Conservation (phyloP, 2,113 vertebrate species). For the Prietella phreatophila region DNA sequence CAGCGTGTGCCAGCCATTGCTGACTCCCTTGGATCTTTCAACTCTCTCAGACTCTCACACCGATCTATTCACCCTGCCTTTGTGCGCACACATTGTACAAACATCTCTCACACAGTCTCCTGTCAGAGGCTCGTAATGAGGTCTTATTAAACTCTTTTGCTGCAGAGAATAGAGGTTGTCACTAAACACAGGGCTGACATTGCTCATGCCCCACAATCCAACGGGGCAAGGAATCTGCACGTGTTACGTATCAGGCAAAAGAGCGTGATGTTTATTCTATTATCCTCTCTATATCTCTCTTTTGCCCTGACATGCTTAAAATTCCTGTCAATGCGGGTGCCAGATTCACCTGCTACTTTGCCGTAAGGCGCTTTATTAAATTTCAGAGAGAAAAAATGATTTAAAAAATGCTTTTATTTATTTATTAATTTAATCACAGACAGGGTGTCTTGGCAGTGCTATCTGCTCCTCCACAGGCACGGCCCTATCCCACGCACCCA, state of each 20-base stretch:
- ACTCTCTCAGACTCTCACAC: constrained; percentile 66
- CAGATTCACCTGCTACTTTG: constrained; percentile 67
- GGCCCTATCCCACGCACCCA: constrained; percentile 23
- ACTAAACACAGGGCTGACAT: constrained; percentile 42
- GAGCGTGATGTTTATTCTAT: constrained; percentile 71
- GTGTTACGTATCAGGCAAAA: constrained; percentile 48
- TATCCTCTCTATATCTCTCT: constrained; percentile 72
- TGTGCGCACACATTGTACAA: constrained; percentile 68
- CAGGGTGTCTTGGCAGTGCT: constrained; percentile 38
- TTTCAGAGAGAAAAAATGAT: constrained; percentile 66
- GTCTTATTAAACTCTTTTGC: constrained; percentile 69
- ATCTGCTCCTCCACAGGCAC: constrained; percentile 49
- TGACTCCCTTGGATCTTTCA: constrained; percentile 70
- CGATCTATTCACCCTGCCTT: constrained; percentile 67
- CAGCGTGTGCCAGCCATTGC: constrained; percentile 47
- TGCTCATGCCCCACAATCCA: constrained; percentile 20
- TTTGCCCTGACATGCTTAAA: constrained; percentile 67
- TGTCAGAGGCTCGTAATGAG: constrained; percentile 61
- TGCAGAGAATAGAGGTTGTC: constrained; percentile 68
- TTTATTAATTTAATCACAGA: constrained; percentile 49
- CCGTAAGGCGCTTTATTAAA: constrained; percentile 71
- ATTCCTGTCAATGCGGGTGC: constrained; percentile 64
- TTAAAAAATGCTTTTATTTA: constrained; percentile 43
- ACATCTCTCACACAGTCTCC: constrained; percentile 58
- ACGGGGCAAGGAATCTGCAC: constrained; percentile 45